Evolutionary conservation across 2,888 invertebrate species (phyloP), one percentile per base, ranked within the genome.

Genomic region (Uloborus plumipes): DNA sequence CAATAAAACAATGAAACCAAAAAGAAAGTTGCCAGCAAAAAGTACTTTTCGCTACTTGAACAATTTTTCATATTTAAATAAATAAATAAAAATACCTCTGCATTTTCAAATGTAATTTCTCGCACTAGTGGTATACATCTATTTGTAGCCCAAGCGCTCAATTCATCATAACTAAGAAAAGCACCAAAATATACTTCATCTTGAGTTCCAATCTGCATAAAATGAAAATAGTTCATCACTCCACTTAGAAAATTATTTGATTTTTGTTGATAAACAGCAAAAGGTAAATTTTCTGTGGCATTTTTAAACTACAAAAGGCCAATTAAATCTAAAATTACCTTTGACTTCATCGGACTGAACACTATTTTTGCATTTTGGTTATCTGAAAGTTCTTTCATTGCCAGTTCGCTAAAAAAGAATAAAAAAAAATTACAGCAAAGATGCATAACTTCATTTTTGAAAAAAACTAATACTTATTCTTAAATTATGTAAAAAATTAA

Each of bases 101-200:
- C 99, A 91, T 99, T 99, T 90, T 99, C 98, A 90, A 99, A 99
- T 0, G 99, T 99, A 83, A 99, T 99, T 90, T 99, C 99, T 74
- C 99, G 92, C 0, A 99, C 99, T 16, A 99, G 90, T 0, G 99
- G 98, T 55, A 99, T 95, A 89, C 99, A 99, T 88, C 95, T 96
- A 86, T 96, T 94, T 84, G 94, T 93, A 0, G 94, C 92, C 99
- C 99, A 99, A 82, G 92, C 91, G 61, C 89, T 88, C n/a, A 98
- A 88, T 86, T 95, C 94, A 87, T 97, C 97, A 85, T 88, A 90
- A 84, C 88, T 87, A 49, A 84, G 85, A 59, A 89, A 55, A 39
- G 74, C 80, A 26, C 86, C 87, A 15, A 81, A 62, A 84, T 86
- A 87, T 50, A 66, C 58, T 31, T 85, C 80, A 75, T 87, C 87